These are phyloP conservation scores for Leptestheria dahalacensis DNA, from an alignment of 1,140 invertebrate genomes.

Conservation along the genomic window DNA sequence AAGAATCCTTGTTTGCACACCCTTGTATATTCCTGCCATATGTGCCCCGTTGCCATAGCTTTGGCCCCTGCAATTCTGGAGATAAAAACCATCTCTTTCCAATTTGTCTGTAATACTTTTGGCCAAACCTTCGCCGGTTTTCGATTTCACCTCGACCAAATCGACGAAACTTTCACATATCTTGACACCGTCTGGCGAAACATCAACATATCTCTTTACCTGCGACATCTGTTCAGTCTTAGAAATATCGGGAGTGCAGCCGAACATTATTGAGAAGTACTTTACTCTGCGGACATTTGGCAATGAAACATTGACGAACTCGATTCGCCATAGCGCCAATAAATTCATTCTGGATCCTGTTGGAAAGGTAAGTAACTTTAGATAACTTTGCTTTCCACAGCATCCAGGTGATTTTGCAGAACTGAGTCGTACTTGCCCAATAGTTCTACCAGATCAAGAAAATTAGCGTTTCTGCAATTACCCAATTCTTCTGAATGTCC, in stretches of 20 bases:
- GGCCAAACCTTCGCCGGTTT: constrained; percentile 15
- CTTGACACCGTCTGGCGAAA: neutral
- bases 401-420: neutral
- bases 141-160: constrained; percentile 18
- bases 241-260: constrained; percentile 18
- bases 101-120: constrained; percentile 18
- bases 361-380: neutral
- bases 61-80: constrained; percentile 25
- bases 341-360: neutral
- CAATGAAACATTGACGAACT: constrained; percentile 7
- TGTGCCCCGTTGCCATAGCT: constrained; percentile 27
- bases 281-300: neutral
- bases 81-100: constrained; percentile 14
- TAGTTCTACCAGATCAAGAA: neutral
- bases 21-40: constrained; percentile 24
- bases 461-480: neutral
- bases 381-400: neutral
- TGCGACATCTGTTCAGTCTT: constrained; percentile 17
- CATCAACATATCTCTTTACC: constrained; percentile 16
- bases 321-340: neutral
- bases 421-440: neutral
- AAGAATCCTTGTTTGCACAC: constrained; percentile 21
- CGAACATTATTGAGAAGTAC: constrained; percentile 18
- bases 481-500: neutral
- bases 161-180: constrained; percentile 16